Conservation (phyloP, 2,113 vertebrate species). For the Phylloscopus trochilus region DNA sequence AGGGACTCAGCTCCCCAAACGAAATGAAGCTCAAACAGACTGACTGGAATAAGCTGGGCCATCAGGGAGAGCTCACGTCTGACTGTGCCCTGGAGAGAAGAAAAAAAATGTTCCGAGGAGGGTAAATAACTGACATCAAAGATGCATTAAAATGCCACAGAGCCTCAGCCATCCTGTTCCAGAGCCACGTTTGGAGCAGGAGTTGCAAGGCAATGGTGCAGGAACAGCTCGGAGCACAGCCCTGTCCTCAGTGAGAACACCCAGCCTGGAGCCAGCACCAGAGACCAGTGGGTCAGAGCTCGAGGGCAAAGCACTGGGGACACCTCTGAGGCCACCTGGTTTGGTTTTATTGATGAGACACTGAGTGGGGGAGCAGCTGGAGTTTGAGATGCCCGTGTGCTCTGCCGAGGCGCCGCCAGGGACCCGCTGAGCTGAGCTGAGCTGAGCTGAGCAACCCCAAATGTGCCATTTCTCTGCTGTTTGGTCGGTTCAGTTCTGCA, state of each 20-base stretch:
- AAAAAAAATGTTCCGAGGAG: neutral
- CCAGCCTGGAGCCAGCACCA: neutral
- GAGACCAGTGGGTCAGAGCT: neutral
- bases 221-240: neutral
- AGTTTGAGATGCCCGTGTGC: rapidly evolving
- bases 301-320: neutral
- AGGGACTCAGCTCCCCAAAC: neutral
- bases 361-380: neutral
- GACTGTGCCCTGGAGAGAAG: neutral
- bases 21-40: neutral
- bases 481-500: neutral
- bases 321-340: neutral
- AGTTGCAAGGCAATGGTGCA: neutral
- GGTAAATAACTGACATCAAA: neutral
- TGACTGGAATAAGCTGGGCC: neutral
- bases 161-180: neutral
- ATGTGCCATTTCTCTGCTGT: neutral
- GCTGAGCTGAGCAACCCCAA: neutral
- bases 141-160: neutral
- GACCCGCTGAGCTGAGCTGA: no score
- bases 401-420: no score
- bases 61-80: neutral
- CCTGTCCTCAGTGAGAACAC: neutral
- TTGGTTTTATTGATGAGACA: neutral
- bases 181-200: neutral